Percentiles rank a stretch among this genome's conserved stretches.
phyloP scores from a whole-genome alignment of 2,113 vertebrate species.

The Indri indri region DNA sequence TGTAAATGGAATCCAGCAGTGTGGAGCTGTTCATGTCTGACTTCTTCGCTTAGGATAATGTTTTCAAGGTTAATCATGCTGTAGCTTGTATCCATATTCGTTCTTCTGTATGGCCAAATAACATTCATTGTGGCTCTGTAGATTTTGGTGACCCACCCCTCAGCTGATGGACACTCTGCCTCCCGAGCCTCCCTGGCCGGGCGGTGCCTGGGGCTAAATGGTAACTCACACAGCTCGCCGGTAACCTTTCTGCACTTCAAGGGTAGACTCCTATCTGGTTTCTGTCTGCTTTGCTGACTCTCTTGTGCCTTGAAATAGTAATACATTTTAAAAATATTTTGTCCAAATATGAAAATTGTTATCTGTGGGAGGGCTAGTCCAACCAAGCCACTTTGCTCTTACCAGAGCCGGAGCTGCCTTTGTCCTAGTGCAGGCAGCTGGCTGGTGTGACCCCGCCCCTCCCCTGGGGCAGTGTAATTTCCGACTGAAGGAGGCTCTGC shows the following conservation, averaged over 20 bases:
- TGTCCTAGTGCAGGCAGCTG: not conserved
- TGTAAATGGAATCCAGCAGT: accelerated
- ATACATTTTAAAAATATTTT: not conserved
- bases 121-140: accelerated
- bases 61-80: too few species aligned
- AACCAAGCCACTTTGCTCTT: accelerated
- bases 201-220: not conserved
- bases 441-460: not conserved
- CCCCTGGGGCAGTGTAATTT: accelerated
- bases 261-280: accelerated
- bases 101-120: not conserved
- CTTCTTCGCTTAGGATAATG: not conserved
- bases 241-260: accelerated
- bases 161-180: not conserved
- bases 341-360: not conserved
- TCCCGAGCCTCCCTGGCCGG: accelerated
- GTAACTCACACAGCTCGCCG: not conserved
- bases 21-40: not conserved
- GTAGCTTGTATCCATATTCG: accelerated
- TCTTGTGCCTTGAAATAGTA: not conserved
- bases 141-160: accelerated
- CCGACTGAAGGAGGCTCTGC: not conserved
- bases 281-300: not conserved
- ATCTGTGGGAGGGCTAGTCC: not conserved
- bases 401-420: not conserved